Conservation (phyloP, 1,140 invertebrate species). For the Bombus confusus region DNA sequence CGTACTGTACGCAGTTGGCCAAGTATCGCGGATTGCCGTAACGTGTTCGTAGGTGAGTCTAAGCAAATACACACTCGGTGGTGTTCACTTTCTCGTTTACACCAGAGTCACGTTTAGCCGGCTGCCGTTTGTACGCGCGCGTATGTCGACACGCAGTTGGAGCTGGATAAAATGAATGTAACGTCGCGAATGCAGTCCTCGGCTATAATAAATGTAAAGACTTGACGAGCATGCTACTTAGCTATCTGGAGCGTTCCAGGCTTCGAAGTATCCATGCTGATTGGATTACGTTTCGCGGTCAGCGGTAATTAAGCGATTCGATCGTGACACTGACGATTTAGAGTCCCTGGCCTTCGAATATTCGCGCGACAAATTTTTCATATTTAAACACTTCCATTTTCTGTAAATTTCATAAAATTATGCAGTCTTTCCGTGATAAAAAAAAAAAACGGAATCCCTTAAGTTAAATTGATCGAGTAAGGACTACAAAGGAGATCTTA, state of each 20-base stretch:
- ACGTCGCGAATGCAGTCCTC: constrained; percentile 17
- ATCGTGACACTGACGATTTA: background rate
- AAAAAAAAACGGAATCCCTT: too few relatives aligned
- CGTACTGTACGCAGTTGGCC: constrained; percentile 1
- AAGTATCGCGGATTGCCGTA: constrained; percentile 45
- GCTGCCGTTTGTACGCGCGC: background rate
- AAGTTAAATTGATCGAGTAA: too few relatives aligned
- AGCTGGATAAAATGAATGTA: constrained; percentile 52
- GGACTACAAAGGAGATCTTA: too few relatives aligned
- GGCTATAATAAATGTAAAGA: constrained; percentile 46
- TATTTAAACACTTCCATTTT: too few relatives aligned
- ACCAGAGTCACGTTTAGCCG: constrained; percentile 66
- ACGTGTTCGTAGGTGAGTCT: constrained; percentile 35
- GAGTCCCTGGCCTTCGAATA: background rate
- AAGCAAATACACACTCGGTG: constrained; percentile 54
- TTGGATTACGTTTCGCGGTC: background rate
- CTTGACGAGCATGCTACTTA: background rate
- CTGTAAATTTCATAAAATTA: too few relatives aligned
- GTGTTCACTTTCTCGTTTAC: constrained; percentile 71
- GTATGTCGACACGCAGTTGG: constrained; percentile 2
- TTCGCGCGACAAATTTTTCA: background rate
- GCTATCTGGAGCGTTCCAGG: constrained; percentile 30
- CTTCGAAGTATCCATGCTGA: background rate
- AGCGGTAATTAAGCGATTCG: background rate
- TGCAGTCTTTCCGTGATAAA: too few relatives aligned